phyloP scores from a whole-genome alignment of 2,888 invertebrate species.

The Sycophila texana region DNA sequence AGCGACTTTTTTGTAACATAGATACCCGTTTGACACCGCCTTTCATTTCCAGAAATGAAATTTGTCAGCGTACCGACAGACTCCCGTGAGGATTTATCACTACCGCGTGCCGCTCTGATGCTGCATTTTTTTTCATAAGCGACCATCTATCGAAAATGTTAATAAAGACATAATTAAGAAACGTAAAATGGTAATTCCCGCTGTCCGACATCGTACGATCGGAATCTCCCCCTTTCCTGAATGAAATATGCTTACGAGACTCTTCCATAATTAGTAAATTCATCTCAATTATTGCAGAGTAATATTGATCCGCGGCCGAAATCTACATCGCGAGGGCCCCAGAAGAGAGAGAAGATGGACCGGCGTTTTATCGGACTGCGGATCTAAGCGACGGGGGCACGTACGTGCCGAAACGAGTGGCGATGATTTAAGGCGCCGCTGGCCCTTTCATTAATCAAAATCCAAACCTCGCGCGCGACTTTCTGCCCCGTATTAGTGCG shows the following conservation, averaged over 20 bases:
- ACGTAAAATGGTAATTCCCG: conserved; percentile 33
- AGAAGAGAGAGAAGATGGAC: background rate
- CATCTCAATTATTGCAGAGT: conserved; percentile 46
- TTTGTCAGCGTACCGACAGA: background rate
- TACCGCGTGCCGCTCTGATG: background rate
- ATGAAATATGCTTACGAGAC: too few species aligned
- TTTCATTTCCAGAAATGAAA: background rate
- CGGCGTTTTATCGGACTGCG: conserved; percentile 3
- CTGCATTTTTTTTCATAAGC: background rate
- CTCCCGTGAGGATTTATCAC: background rate
- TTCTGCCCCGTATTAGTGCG: background rate
- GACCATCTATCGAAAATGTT: background rate
- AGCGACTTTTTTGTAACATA: background rate
- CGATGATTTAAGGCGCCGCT: conserved; percentile 42
- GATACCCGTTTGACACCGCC: background rate
- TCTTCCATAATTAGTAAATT: conserved; percentile 44
- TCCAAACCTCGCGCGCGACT: background rate
- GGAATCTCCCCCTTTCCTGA: conserved; percentile 7
- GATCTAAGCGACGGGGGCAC: conserved; percentile 24
- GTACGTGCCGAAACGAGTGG: background rate
- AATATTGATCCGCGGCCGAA: conserved; percentile 9
- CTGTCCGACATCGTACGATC: background rate
- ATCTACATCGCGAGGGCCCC: background rate
- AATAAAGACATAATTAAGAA: conserved; percentile 43
- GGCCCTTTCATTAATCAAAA: conserved; percentile 47